Percentiles rank a stretch among this genome's conserved stretches.
phyloP scores from a whole-genome alignment of 2,113 vertebrate species.

The Sphaerodactylus townsendi region DNA sequence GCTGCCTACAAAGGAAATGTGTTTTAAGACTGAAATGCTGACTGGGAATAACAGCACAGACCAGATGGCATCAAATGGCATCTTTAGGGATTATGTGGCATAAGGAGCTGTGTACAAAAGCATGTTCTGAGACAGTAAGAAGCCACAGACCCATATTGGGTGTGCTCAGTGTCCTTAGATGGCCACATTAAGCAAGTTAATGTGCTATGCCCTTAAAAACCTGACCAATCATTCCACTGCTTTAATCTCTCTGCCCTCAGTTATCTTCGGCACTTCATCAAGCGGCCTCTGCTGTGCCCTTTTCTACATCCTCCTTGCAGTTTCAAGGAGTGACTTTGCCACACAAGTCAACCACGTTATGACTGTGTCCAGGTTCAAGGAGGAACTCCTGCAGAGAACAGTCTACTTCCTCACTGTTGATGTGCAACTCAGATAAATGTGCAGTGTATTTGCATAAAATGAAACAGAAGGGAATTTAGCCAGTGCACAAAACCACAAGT shows the following conservation, averaged over 20 bases:
- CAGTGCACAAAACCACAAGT: slow-evolving; percentile 38
- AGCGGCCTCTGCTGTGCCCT: slow-evolving; percentile 42
- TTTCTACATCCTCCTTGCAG: slow-evolving; percentile 30
- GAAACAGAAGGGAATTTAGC: slow-evolving; percentile 5
- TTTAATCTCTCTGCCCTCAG: slow-evolving; percentile 50
- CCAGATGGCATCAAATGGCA: slow-evolving; percentile 80
- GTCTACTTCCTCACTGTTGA: slow-evolving; percentile 21
- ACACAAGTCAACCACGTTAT: not conserved
- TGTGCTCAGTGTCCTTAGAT: slow-evolving; percentile 73
- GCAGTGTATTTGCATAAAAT: not conserved
- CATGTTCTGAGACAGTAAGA: slow-evolving; percentile 69
- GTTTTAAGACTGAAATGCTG: slow-evolving; percentile 72
- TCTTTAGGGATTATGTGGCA: slow-evolving; percentile 78
- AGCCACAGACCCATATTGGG: slow-evolving; percentile 53
- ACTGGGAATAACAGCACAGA: slow-evolving; percentile 76
- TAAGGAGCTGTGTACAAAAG: slow-evolving; percentile 67
- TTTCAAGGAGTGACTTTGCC: slow-evolving; percentile 29
- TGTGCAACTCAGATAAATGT: slow-evolving; percentile 16
- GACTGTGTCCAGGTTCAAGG: not conserved
- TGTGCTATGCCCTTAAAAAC: slow-evolving; percentile 45
- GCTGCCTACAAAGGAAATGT: slow-evolving; percentile 60
- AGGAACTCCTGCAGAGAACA: not conserved
- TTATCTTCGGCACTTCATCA: slow-evolving; percentile 49
- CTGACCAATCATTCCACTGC: slow-evolving; percentile 51
- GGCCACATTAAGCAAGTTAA: slow-evolving; percentile 63